Conservation (phyloP, 2,888 invertebrate genomes). For the Craniophora ligustri region DNA sequence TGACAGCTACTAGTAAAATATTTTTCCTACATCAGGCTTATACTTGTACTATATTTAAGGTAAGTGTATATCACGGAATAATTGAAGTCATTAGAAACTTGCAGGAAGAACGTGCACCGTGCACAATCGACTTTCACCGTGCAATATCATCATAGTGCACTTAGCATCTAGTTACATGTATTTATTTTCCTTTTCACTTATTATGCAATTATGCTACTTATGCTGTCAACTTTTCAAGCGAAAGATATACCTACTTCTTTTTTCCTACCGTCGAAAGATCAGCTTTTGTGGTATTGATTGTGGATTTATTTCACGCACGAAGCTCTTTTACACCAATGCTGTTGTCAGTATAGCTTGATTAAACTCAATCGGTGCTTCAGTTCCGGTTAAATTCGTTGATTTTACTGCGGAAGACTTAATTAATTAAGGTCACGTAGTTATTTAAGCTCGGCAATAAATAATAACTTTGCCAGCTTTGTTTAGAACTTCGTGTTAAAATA, state of each 20-base stretch:
- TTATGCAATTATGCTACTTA: constrained; percentile 4
- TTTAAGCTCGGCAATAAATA: too few species aligned
- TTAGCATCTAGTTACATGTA: constrained; percentile 19
- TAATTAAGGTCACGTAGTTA: too few species aligned
- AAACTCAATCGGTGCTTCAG: too few species aligned
- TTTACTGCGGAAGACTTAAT: too few species aligned
- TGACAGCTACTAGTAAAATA: not conserved
- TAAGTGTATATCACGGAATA: constrained; percentile 14
- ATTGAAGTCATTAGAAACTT: constrained; percentile 47
- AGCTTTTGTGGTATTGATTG: too few species aligned
- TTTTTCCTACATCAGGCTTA: not conserved
- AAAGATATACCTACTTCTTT: not conserved
- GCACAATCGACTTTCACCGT: constrained; percentile 47
- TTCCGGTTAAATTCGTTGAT: too few species aligned
- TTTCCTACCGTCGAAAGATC: too few species aligned
- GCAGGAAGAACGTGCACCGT: constrained; percentile 48
- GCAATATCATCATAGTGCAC: constrained; percentile 39
- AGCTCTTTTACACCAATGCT: too few species aligned
- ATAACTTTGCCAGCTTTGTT: too few species aligned
- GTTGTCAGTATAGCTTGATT: too few species aligned
- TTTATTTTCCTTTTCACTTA: constrained; percentile 25
- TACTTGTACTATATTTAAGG: not conserved
- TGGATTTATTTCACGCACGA: not conserved
- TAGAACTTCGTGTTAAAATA: too few species aligned
- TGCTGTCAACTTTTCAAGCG: not conserved